These are phyloP conservation scores for Lordiphosa mommai DNA, from an alignment of 1,140 invertebrate species.

Conservation along the genomic window DNA sequence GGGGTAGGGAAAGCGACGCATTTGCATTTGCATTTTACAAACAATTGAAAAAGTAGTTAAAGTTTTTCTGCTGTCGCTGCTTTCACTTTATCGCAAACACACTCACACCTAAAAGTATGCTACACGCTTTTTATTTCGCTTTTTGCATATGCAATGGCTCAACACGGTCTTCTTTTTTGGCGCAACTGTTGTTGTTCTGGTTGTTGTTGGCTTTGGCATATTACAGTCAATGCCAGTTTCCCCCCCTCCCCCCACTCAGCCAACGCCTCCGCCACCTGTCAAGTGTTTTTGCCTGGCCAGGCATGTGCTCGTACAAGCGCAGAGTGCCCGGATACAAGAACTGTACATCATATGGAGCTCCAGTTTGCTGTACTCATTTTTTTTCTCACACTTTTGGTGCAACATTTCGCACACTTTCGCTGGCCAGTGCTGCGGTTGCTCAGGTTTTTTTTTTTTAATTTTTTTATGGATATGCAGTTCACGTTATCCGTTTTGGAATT, in stretches of 20 bases:
- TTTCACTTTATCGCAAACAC: conserved; percentile 51
- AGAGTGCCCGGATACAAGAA: conserved; percentile 13
- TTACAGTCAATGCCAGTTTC: conserved; percentile 54
- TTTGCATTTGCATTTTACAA: conserved; percentile 74
- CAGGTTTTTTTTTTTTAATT: conserved; percentile 25
- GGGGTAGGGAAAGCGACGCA: conserved; percentile 18
- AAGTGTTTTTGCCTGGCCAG: conserved; percentile 29
- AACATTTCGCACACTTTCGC: conserved; percentile 60
- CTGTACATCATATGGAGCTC: conserved; percentile 34
- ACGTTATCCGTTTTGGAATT: conserved; percentile 19
- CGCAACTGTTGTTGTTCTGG: background rate
- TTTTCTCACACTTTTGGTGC: conserved; percentile 32
- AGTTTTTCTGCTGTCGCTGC: conserved; percentile 59
- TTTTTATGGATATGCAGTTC: conserved; percentile 19
- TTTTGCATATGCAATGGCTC: conserved; percentile 59
- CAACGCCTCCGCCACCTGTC: conserved; percentile 14
- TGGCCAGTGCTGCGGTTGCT: conserved; percentile 26
- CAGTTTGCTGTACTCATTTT: conserved; percentile 13
- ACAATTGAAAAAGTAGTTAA: conserved; percentile 78
- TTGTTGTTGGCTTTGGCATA: conserved; percentile 60
- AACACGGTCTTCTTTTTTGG: conserved; percentile 5
- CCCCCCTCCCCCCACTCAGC: background rate
- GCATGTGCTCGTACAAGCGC: conserved; percentile 5
- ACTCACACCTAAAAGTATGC: conserved; percentile 27
- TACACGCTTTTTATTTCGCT: conserved; percentile 35